Evolutionary conservation across 2,888 invertebrate genomes (phyloP), one percentile per base, ranked within the genome.

Genomic region (Amphipyra berbera): DNA sequence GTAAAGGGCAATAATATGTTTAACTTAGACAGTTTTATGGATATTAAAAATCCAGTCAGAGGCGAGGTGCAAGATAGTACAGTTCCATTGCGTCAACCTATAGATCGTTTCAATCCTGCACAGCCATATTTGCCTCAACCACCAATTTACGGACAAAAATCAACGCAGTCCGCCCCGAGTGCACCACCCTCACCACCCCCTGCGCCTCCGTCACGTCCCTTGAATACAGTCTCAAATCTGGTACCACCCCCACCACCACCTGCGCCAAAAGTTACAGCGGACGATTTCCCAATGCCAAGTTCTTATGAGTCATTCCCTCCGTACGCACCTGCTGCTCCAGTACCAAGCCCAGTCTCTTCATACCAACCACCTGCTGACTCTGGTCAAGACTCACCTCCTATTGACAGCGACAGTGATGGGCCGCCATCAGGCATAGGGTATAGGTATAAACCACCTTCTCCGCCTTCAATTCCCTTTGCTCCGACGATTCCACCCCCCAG

Each of bases 81-180:
- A 2, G 79, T 76, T 6, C 69, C 82, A 14, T 71, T 79, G 71
- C 83, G 82, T 41, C 87, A 88, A 53, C 87, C 87, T 6, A 83
- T 94, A 53, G 95, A 95, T 65, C 88, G 95, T 14, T 95, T 93
- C 70, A 95, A 95, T 79, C 93, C 95, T n/a, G 95, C 95, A 4
- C 94, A 95, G 71, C 93, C 95, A 1, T 94, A 95, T 79, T 84
- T 95, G 61, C 94, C 94, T 0, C 86, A 85, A 21, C 46, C 52
- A 42, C 80, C 83, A n/a, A 81, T 76, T 14, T 92, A 92, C 61
- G 90, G 90, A 8, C 83, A 78, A 61, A 90, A 90, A 61, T 84
- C 90, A n/a, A 90, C 92, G 70, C 90, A 89, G 63, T 86, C 89
- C 2, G 81, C 74, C 63, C 78, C 83, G n/a, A 68, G 57, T 41